Evolutionary conservation across 2,113 vertebrate genomes (phyloP).

Genomic region (Athene cunicularia): DNA sequence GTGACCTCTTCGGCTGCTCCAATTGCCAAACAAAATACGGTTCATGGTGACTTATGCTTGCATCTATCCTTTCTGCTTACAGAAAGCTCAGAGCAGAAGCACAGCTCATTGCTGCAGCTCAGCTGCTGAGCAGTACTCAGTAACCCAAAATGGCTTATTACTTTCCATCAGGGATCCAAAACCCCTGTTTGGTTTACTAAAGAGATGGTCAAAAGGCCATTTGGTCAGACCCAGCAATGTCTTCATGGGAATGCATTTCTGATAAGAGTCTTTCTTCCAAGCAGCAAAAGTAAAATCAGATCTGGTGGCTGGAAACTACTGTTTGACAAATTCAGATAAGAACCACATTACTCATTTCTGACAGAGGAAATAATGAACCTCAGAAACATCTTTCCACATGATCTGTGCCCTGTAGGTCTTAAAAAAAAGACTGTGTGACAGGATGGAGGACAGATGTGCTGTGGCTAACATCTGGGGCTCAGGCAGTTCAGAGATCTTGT

Average conservation of each 20-base stretch:
- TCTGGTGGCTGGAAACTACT: not conserved
- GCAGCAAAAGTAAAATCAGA: not conserved
- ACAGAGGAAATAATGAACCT: not conserved
- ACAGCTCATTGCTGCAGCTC: not conserved
- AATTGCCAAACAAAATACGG: not conserved
- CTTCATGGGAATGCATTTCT: not conserved
- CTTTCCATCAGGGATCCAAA: not conserved
- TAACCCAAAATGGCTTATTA: not conserved
- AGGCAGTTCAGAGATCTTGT: not conserved
- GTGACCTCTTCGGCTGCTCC: not conserved
- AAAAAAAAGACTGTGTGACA: not conserved
- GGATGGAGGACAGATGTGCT: not conserved
- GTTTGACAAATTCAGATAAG: not conserved
- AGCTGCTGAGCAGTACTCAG: not conserved
- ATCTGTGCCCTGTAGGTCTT: not conserved
- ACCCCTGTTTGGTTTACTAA: not conserved
- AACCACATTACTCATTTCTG: not conserved
- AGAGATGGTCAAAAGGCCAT: not conserved
- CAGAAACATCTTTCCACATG: not conserved
- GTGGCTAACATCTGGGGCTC: not conserved
- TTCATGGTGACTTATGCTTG: not conserved
- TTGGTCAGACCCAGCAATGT: not conserved
- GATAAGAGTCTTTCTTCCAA: not conserved
- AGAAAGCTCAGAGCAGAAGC: not conserved
- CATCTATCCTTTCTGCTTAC: not conserved